These are phyloP conservation scores for Macrosiphum euphorbiae DNA, from an alignment of 2,888 invertebrate genomes.

Conservation along the genomic window DNA sequence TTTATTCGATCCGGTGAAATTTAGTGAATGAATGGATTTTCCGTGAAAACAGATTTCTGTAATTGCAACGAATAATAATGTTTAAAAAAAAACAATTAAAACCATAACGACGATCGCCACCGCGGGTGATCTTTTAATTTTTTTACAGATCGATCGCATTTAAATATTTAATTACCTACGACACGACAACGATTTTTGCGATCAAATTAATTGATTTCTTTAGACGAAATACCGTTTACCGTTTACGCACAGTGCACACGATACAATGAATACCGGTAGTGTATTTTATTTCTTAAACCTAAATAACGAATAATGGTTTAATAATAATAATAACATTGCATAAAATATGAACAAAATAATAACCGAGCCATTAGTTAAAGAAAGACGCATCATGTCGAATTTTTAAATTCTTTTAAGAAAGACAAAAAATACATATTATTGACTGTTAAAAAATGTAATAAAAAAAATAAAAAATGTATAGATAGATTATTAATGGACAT, in stretches of 20 bases:
- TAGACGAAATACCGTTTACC: background rate
- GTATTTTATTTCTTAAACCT: background rate
- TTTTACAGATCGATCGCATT: background rate
- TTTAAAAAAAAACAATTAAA: slow-evolving; percentile 19
- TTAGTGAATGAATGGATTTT: background rate
- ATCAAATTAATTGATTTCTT: background rate
- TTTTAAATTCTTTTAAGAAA: background rate
- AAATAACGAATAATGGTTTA: background rate
- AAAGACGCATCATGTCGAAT: background rate
- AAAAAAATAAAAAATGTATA: background rate
- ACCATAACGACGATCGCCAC: background rate
- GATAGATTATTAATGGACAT: background rate
- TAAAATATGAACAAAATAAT: background rate
- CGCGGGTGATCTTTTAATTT: background rate
- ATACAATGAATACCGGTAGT: background rate
- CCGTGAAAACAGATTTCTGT: slow-evolving; percentile 43
- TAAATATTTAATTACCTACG: background rate
- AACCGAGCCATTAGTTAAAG: background rate
- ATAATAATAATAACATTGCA: background rate
- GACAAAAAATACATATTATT: background rate
- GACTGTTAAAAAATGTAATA: background rate
- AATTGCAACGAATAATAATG: background rate
- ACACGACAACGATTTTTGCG: background rate
- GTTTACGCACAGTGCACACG: background rate
- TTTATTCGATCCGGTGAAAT: slow-evolving; percentile 51